These are phyloP conservation scores for Latrodectus geometricus DNA, from an alignment of 1,140 invertebrate genomes.

Conservation along the genomic window DNA sequence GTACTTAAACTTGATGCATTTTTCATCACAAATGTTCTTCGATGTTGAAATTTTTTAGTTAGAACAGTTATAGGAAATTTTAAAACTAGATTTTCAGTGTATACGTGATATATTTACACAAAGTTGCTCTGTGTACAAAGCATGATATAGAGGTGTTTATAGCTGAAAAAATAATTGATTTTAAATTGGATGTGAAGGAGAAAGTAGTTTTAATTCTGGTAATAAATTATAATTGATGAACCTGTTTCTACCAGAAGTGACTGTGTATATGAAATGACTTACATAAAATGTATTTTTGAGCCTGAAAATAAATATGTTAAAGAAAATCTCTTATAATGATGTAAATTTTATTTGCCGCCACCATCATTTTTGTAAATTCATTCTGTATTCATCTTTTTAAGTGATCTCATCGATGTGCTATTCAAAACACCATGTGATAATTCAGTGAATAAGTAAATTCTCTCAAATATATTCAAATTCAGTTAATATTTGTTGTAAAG, in stretches of 20 bases:
- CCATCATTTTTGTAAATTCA: slow-evolving; percentile 48
- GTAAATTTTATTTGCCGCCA: slow-evolving; percentile 7
- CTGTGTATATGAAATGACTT: slow-evolving; percentile 9
- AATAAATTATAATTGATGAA: background rate
- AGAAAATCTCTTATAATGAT: background rate
- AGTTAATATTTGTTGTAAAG: slow-evolving; percentile 3
- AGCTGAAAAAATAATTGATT: background rate
- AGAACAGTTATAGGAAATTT: background rate
- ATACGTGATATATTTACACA: background rate
- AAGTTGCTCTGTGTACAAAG: background rate
- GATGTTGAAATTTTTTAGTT: background rate
- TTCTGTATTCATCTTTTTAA: slow-evolving; percentile 30
- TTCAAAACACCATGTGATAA: slow-evolving; percentile 52
- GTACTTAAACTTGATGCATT: background rate
- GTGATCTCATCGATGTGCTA: slow-evolving; percentile 58
- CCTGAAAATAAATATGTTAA: background rate
- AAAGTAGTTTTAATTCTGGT: background rate
- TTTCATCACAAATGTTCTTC: background rate
- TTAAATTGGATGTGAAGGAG: background rate
- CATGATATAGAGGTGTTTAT: background rate
- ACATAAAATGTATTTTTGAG: slow-evolving; percentile 41
- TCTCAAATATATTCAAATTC: background rate
- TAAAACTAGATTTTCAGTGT: background rate
- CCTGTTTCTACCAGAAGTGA: background rate
- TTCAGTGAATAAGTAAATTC: slow-evolving; percentile 20